These are phyloP conservation scores for Cyclura pinguis DNA, from an alignment of 2,797 vertebrate genomes.

Conservation along the genomic window DNA sequence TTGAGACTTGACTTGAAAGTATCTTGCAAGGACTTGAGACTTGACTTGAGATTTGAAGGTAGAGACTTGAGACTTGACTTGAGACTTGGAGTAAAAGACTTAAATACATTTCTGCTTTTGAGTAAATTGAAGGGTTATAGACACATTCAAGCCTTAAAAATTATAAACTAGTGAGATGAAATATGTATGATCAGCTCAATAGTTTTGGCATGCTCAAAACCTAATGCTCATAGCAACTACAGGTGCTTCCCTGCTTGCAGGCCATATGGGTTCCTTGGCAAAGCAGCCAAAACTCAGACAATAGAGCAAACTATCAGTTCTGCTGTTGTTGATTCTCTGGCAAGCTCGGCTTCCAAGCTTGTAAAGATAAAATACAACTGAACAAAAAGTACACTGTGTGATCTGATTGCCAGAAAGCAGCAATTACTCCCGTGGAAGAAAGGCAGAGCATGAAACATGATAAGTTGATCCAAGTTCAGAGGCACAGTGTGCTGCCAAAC, in stretches of 20 bases:
- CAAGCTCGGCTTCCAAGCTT: neutral
- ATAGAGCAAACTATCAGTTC: neutral
- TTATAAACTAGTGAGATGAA: slow-evolving; percentile 22
- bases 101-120: neutral
- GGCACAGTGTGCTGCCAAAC: neutral
- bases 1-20: too few relatives aligned
- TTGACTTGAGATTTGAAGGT: too few relatives aligned
- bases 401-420: neutral
- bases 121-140: neutral
- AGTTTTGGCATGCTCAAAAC: slow-evolving; percentile 12
- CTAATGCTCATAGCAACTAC: neutral
- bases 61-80: too few relatives aligned
- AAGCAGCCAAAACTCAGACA: slow-evolving; percentile 15
- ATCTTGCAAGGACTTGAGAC: too few relatives aligned
- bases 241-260: neutral
- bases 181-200: neutral
- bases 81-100: too few relatives aligned
- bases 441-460: neutral
- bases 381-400: slow-evolving; percentile 4
- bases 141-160: slow-evolving; percentile 25
- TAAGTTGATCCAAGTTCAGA: neutral
- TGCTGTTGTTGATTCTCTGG: slow-evolving; percentile 35
- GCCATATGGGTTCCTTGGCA: slow-evolving; percentile 21
- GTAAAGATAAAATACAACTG: slow-evolving; percentile 11
- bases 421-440: neutral